Evolutionary conservation across 2,113 vertebrate genomes (phyloP), one percentile per base, ranked within the genome.

Genomic region (Lycaon pictus): DNA sequence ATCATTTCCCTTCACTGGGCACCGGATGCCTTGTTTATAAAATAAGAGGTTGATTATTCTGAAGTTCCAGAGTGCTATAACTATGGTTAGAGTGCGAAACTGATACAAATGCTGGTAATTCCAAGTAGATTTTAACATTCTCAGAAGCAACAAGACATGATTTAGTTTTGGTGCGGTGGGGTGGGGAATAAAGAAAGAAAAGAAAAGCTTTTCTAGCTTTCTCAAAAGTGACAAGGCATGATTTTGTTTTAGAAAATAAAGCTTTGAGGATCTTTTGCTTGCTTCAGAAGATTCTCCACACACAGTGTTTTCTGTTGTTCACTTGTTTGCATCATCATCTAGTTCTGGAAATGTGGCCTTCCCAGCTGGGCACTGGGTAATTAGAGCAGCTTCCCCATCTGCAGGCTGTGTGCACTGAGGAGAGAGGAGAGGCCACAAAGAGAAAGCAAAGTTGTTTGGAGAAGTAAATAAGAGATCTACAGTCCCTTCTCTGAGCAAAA

Each of bases 371-470:
- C 11, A 2, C 7, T 63, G 55, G 27, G 10, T 83, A 81, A 53
- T 58, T 93, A 72, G 9, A 72, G 22, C 17, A 71, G 20, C 72
- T 90, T 92, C 32, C 19, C 82, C 48, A 17, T 32, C 29, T 27
- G 48, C 35, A 9, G 4, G 3, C 76, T 76, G 5, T 79, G 20
- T 35, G 65, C 35, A 6, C 0, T 79, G 55, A 37, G 71, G 27
- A 67, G 12, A 60, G 51, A 83, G 3, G 1, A 25, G 12, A 65
- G 3, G 22, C 35, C 65, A 25, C 25, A 76, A 86, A 95, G 58
- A 95, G 51, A 90, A 72, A 84, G 51, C 56, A 8, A 82, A 95
- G 16, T 81, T 81, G 25, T 91, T 82, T 86, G 53, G 51, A 82
- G n/a, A 60, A 86, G 43, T 67, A 90, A 95, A 80, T 80, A 80